Conservation (phyloP, 2,797 vertebrate species). For the Coendou prehensilis region DNA sequence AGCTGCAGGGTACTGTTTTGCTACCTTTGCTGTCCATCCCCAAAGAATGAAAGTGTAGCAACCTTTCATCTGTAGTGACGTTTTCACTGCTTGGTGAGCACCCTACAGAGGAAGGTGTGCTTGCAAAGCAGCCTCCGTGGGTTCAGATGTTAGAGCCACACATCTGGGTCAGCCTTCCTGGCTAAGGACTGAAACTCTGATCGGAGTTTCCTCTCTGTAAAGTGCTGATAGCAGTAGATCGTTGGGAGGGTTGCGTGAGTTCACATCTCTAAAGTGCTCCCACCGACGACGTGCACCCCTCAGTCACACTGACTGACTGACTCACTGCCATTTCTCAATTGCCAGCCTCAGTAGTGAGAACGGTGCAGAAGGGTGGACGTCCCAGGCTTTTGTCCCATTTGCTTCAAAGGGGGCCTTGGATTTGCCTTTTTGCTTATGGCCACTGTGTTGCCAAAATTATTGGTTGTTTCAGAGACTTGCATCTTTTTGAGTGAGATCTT, state of each 20-base stretch:
- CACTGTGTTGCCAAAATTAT: neutral
- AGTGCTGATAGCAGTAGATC: neutral
- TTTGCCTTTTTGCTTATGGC: neutral
- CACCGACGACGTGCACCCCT: rapidly evolving
- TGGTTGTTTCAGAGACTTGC: neutral
- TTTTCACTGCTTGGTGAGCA: neutral
- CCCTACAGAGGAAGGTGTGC: neutral
- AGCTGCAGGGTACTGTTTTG: neutral
- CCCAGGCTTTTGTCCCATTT: neutral
- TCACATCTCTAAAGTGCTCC: neutral
- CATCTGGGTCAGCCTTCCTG: neutral
- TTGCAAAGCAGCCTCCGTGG: neutral
- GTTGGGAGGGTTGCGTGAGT: neutral
- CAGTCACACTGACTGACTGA: neutral
- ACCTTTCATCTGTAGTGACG: neutral
- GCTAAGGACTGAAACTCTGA: neutral
- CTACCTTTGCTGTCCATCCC: neutral
- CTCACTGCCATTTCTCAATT: neutral
- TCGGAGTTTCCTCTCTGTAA: neutral
- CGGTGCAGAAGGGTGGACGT: neutral
- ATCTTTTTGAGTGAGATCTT: conserved; percentile 24
- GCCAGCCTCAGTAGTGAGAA: neutral
- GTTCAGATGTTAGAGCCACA: neutral
- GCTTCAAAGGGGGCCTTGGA: neutral
- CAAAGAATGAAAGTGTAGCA: neutral